Conservation (phyloP, 1,140 invertebrate species). For the Diorhabda elongata region DNA sequence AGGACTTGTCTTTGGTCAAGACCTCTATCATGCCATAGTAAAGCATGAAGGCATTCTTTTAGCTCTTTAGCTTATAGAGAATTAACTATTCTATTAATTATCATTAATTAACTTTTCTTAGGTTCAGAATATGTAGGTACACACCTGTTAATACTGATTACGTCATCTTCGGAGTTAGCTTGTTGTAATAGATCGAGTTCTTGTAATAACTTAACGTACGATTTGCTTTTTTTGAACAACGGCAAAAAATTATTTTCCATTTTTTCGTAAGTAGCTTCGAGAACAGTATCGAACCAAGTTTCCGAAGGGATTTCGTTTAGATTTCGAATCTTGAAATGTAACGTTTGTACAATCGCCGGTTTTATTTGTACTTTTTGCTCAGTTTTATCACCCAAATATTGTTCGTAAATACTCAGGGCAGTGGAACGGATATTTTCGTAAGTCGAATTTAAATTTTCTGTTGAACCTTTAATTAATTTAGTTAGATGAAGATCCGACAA, state of each 20-base stretch:
- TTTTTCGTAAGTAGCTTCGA: conserved; percentile 66
- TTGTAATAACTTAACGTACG: conserved; percentile 70
- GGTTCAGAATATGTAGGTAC: conserved; percentile 10
- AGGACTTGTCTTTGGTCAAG: no score
- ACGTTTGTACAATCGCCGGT: conserved; percentile 59
- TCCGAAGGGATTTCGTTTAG: conserved; percentile 57
- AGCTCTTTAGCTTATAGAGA: no score
- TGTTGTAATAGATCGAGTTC: conserved; percentile 71
- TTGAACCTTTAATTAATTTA: conserved; percentile 46
- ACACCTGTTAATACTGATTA: conserved; percentile 51
- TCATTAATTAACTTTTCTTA: background rate
- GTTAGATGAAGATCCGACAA: conserved; percentile 59
- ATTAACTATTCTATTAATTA: no score
- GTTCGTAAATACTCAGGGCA: conserved; percentile 75
- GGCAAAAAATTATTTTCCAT: conserved; percentile 64
- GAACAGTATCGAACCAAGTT: conserved; percentile 82
- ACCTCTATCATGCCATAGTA: no score
- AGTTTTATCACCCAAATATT: conserved; percentile 76
- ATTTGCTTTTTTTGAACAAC: conserved; percentile 63
- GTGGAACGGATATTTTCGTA: conserved; percentile 68
- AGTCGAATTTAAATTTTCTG: conserved; percentile 47
- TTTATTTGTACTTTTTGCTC: conserved; percentile 64
- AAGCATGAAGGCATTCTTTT: no score
- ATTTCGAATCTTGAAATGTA: conserved; percentile 63
- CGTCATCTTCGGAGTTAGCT: conserved; percentile 53